Evolutionary conservation across 1,140 invertebrate species (phyloP).

Genomic region (Cherax quadricarinatus): DNA sequence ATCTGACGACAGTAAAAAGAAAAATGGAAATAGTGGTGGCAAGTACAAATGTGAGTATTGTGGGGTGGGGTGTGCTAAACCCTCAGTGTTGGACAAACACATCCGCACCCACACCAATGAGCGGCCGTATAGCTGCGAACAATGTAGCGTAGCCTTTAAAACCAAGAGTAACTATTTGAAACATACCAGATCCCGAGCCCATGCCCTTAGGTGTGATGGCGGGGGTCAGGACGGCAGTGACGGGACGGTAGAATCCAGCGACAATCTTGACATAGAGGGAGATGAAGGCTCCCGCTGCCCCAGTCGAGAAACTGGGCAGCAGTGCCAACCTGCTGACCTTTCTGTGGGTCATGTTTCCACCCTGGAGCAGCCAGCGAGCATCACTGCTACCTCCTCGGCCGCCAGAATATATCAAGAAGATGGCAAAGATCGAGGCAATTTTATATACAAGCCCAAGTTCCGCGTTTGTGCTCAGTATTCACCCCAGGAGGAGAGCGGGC

Average conservation of each 20-base stretch:
- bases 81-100: conserved; percentile 95
- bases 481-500: conserved; percentile 34
- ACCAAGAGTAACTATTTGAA: conserved; percentile 96
- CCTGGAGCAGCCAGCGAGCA: not conserved
- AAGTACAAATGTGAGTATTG: conserved; percentile 90
- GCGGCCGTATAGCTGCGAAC: conserved; percentile 91
- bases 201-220: conserved; percentile 82
- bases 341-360: conserved; percentile 25
- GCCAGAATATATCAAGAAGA: conserved; percentile 39
- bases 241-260: conserved; percentile 45
- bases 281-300: conserved; percentile 21
- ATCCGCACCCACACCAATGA: conserved; percentile 95
- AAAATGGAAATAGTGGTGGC: conserved; percentile 77
- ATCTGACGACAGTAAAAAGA: conserved; percentile 71
- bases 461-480: conserved; percentile 78
- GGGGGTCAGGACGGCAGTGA: conserved; percentile 45
- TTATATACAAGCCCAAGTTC: conserved; percentile 88
- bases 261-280: conserved; percentile 42
- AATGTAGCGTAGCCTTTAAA: conserved; percentile 95
- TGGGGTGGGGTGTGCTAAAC: conserved; percentile 91
- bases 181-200: conserved; percentile 89
- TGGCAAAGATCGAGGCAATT: conserved; percentile 41
- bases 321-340: conserved; percentile 46
- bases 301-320: conserved; percentile 26
- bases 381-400: conserved; percentile 1